Conservation (phyloP, 2,888 invertebrate genomes). For the Pyrocoelia pectoralis region DNA sequence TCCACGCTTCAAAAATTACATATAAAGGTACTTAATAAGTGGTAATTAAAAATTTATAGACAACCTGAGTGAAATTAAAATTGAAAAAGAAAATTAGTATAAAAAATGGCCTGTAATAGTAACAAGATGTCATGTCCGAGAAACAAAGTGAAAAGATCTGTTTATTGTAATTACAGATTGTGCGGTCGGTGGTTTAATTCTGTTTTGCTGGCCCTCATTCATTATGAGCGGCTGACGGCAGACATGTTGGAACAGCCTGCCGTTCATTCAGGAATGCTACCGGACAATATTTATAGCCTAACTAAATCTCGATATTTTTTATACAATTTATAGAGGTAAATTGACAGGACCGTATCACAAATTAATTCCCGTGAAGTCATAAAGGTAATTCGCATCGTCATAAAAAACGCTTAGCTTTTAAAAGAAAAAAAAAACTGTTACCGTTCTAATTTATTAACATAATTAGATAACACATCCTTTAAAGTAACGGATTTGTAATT, state of each 20-base stretch:
- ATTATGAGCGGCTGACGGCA: constrained; percentile 53
- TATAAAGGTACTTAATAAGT: background rate
- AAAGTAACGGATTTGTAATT: background rate
- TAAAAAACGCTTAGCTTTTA: too few relatives aligned
- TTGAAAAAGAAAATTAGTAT: background rate
- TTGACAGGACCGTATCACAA: constrained; percentile 44
- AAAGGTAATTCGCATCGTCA: constrained; percentile 5
- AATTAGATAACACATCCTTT: background rate
- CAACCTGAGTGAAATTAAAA: background rate
- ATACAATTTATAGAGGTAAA: constrained; percentile 53
- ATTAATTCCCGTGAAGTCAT: constrained; percentile 7
- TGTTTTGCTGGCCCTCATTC: constrained; percentile 51
- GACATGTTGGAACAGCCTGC: constrained; percentile 56
- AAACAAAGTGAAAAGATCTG: constrained; percentile 40
- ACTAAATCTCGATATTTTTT: constrained; percentile 53
- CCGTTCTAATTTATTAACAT: constrained; percentile 1
- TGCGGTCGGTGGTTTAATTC: constrained; percentile 37
- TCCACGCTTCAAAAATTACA: background rate
- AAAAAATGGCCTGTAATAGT: constrained; percentile 22
- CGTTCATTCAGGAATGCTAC: constrained; percentile 57
- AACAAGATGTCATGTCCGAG: constrained; percentile 33
- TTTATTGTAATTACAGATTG: constrained; percentile 46
- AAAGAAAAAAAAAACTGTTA: too few relatives aligned
- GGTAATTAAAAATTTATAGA: constrained; percentile 1
- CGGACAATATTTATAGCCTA: constrained; percentile 56